These are phyloP conservation scores for Trichosurus vulpecula DNA, from an alignment of 2,797 vertebrate genomes.

Conservation along the genomic window DNA sequence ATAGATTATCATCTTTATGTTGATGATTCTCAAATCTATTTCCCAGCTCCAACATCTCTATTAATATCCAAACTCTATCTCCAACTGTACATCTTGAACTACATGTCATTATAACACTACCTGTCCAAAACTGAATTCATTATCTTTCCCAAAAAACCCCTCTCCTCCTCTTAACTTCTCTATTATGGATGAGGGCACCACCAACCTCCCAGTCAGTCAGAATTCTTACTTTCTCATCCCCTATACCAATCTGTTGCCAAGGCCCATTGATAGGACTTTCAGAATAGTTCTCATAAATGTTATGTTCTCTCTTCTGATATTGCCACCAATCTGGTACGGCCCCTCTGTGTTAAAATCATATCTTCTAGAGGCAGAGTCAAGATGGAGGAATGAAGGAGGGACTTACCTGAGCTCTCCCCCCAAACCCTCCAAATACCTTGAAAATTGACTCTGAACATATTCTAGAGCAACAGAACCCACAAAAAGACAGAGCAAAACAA, in stretches of 20 bases:
- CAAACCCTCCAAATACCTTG: no score
- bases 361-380: no score
- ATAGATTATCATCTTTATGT: not conserved
- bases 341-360: no score
- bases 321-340: no score
- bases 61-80: not conserved
- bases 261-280: not conserved
- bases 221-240: not conserved
- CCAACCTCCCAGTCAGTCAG: not conserved
- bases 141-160: not conserved
- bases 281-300: no score
- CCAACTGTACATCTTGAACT: not conserved
- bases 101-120: not conserved
- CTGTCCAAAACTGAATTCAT: not conserved
- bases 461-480: no score
- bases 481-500: no score
- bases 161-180: not conserved
- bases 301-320: no score
- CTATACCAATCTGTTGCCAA: not conserved
- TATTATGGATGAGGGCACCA: not conserved
- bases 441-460: no score
- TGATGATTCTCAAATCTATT: not conserved
- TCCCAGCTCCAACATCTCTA: accelerated
- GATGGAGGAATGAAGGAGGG: no score
- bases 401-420: no score